These are phyloP conservation scores for Lanius ludovicianus DNA, from an alignment of 2,113 vertebrate species.

Conservation along the genomic window DNA sequence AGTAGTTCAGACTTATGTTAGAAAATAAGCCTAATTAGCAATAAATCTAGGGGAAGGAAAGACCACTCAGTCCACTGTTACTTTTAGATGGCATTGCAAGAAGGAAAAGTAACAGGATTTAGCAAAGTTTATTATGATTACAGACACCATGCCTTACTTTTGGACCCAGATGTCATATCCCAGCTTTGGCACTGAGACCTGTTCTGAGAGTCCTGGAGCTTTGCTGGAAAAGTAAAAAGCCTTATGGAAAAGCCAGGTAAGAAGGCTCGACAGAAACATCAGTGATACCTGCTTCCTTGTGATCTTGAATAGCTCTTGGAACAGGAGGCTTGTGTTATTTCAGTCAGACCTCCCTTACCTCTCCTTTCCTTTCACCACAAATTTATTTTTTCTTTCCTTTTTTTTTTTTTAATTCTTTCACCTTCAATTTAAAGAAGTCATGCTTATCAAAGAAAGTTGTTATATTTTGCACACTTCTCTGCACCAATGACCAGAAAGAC, in stretches of 20 bases:
- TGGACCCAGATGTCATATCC: not conserved
- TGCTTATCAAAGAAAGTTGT: accelerated
- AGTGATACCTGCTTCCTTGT: not conserved
- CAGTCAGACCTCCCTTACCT: not conserved
- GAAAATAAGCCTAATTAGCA: not conserved
- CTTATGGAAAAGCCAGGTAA: not conserved
- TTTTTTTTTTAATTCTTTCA: not conserved
- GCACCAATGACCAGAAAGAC: not conserved
- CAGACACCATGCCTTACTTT: not conserved
- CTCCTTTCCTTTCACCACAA: not conserved
- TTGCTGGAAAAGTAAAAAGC: not conserved
- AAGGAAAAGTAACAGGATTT: not conserved
- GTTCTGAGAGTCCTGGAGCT: not conserved
- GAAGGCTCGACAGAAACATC: not conserved
- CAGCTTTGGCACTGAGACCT: not conserved
- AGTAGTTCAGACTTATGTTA: not conserved
- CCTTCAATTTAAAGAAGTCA: not conserved
- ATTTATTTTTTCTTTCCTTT: not conserved
- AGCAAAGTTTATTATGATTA: not conserved
- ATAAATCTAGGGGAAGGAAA: not conserved
- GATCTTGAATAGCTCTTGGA: not conserved
- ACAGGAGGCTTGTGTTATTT: not conserved
- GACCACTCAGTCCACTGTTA: not conserved
- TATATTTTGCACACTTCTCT: not conserved
- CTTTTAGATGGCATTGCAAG: not conserved